phyloP scores from a whole-genome alignment of 2,113 vertebrate species.

The Pseudorasbora parva region DNA sequence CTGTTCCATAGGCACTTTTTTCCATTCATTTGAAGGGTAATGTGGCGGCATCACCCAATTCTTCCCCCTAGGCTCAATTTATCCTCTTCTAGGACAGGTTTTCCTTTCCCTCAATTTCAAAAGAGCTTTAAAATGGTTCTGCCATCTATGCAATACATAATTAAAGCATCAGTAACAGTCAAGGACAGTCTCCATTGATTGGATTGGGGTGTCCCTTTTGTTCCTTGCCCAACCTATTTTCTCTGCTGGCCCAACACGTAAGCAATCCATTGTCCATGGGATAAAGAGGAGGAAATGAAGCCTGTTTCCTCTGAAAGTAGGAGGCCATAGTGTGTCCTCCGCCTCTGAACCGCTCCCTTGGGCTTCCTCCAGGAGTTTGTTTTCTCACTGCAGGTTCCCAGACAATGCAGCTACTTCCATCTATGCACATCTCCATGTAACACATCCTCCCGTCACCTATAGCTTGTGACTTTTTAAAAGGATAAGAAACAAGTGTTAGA shows the following conservation, averaged over 20 bases:
- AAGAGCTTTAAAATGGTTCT: not conserved
- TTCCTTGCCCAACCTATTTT: slow-evolving; percentile 11
- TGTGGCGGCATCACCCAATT: not conserved
- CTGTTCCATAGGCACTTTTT: slow-evolving; percentile 54
- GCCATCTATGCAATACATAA: not conserved
- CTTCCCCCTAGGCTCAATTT: slow-evolving; percentile 2
- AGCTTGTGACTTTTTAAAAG: not conserved
- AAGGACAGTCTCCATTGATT: slow-evolving; percentile 20
- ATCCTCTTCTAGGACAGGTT: not conserved
- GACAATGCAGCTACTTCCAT: not conserved
- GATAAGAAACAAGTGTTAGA: not conserved
- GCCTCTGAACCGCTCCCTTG: slow-evolving; percentile 25
- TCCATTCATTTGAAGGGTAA: slow-evolving; percentile 46
- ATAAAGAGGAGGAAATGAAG: slow-evolving; percentile 55
- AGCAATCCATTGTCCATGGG: slow-evolving; percentile 24
- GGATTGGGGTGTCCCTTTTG: slow-evolving; percentile 1
- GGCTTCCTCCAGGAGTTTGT: slow-evolving; percentile 22
- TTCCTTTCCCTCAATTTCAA: not conserved
- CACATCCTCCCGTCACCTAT: not conserved
- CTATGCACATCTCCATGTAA: not conserved
- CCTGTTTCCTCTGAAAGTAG: slow-evolving; percentile 48
- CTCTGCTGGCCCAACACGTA: slow-evolving; percentile 20
- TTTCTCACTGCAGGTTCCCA: slow-evolving; percentile 1
- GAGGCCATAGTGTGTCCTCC: slow-evolving; percentile 32
- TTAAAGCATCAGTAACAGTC: not conserved